Percentiles rank a stretch among this genome's conserved stretches.
These are phyloP conservation scores for Colossoma macropomum DNA, from an alignment of 2,113 vertebrate species.

Conservation along the genomic window DNA sequence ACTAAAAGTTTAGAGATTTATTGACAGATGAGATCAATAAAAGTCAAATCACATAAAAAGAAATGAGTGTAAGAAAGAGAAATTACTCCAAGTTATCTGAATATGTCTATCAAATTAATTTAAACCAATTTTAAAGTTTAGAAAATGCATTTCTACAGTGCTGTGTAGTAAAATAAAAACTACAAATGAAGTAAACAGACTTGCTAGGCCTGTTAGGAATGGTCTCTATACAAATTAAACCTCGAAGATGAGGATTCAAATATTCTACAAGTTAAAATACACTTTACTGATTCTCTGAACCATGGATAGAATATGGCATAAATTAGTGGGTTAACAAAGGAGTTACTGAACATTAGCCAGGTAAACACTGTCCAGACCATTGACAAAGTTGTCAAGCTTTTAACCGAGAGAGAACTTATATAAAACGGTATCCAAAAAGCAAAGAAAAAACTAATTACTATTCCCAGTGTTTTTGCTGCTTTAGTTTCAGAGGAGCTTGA, in stretches of 20 bases:
- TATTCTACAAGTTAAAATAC: background rate
- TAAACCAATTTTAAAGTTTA: no score
- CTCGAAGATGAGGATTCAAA: background rate
- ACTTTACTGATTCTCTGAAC: background rate
- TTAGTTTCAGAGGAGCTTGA: background rate
- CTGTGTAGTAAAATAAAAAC: no score
- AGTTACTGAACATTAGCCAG: background rate
- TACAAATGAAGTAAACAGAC: no score
- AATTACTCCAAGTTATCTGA: no score
- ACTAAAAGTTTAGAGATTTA: no score
- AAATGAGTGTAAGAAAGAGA: no score
- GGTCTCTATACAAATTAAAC: background rate
- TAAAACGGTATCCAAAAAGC: background rate
- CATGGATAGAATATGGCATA: background rate
- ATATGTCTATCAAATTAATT: no score
- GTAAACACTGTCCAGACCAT: background rate
- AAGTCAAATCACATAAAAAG: no score
- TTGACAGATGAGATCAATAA: no score
- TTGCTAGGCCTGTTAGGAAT: no score
- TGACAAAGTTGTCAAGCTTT: background rate
- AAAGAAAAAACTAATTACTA: background rate
- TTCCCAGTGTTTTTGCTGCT: background rate
- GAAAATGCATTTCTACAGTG: no score
- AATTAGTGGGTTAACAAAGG: background rate
- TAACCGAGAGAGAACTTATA: background rate